Evolutionary conservation across 2,113 vertebrate species (phyloP).

Genomic region (Chamaea fasciata): DNA sequence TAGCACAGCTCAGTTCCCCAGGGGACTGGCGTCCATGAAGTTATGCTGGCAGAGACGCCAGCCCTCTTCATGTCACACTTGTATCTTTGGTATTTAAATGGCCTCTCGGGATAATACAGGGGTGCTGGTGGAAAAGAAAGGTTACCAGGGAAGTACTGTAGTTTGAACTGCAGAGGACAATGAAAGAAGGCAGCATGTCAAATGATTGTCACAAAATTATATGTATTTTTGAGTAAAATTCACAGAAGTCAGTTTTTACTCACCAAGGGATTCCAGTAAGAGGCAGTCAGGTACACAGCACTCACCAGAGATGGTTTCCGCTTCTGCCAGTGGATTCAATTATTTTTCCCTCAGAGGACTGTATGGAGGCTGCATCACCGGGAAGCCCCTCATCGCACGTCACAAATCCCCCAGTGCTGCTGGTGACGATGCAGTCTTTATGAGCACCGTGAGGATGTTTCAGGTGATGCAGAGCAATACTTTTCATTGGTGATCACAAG

Average conservation of each 20-base stretch:
- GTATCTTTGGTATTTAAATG: background rate
- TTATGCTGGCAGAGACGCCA: background rate
- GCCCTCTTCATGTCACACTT: background rate
- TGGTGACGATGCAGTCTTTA: background rate
- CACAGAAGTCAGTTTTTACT: background rate
- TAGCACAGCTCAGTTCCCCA: background rate
- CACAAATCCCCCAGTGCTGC: rapidly evolving
- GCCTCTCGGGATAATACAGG: background rate
- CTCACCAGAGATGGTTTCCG: background rate
- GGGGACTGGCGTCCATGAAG: background rate
- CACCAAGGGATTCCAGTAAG: background rate
- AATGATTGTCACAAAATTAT: background rate
- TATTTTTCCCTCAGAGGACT: background rate
- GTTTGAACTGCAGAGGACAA: background rate
- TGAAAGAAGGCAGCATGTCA: background rate
- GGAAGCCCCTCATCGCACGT: background rate
- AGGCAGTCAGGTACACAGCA: background rate
- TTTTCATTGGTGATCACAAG: background rate
- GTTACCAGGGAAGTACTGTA: background rate
- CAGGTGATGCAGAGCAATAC: background rate
- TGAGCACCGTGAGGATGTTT: background rate
- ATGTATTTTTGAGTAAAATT: background rate
- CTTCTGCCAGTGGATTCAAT: background rate
- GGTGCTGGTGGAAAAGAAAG: background rate
- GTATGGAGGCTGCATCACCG: background rate